phyloP scores from a whole-genome alignment of 2,888 invertebrate species.

The Rotaria macrura region DNA sequence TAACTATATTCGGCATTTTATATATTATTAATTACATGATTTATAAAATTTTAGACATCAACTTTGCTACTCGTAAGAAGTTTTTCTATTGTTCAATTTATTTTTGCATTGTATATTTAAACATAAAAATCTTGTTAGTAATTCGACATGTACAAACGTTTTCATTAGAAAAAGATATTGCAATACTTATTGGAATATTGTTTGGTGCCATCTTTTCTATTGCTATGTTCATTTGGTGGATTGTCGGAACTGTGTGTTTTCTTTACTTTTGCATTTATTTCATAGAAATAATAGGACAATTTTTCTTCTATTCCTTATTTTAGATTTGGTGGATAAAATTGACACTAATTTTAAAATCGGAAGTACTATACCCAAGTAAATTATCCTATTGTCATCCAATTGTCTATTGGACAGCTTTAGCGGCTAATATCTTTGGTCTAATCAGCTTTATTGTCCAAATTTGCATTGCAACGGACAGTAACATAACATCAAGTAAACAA shows the following conservation, averaged over 20 bases:
- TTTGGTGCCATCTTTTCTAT: background rate
- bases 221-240: background rate
- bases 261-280: too few species aligned
- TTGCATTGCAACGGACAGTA: background rate
- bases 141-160: background rate
- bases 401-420: background rate
- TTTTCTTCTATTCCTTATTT: too few species aligned
- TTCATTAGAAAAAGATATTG: background rate
- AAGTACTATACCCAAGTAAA: background rate
- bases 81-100: too few species aligned
- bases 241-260: background rate
- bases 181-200: background rate
- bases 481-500: background rate
- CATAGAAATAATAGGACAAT: too few species aligned
- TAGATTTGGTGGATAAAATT: background rate
- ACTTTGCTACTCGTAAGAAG: background rate
- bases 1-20: background rate
- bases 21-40: background rate
- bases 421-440: background rate
- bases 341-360: background rate
- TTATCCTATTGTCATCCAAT: background rate
- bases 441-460: background rate
- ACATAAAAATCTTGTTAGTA: background rate
- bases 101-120: background rate
- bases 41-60: background rate